Evolutionary conservation across 2,797 vertebrate species (phyloP).

Genomic region (Rhabdophis nuchalis): DNA sequence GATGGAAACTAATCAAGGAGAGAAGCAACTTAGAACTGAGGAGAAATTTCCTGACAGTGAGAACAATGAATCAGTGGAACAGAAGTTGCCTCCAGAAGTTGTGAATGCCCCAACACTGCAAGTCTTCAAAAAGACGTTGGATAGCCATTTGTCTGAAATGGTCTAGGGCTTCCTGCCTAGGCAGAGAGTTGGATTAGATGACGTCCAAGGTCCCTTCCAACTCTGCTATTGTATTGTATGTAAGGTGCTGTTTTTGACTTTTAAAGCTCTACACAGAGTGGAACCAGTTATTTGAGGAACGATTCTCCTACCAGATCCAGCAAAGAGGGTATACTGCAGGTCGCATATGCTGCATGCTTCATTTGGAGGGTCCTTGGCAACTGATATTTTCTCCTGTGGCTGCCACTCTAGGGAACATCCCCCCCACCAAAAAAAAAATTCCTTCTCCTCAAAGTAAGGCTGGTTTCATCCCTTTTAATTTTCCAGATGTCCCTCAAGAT

Average conservation of each 20-base stretch:
- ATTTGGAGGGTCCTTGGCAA: background rate
- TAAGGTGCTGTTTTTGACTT: background rate
- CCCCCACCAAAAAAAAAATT: background rate
- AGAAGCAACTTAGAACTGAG: no score
- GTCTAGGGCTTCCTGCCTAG: no score
- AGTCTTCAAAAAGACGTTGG: no score
- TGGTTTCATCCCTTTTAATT: background rate
- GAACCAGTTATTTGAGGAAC: background rate
- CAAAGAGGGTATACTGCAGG: background rate
- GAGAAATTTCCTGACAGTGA: no score
- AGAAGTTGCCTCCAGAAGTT: no score
- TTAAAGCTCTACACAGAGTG: background rate
- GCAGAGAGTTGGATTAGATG: no score
- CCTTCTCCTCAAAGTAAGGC: background rate
- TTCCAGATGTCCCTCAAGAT: background rate
- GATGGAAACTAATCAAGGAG: no score
- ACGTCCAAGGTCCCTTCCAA: no score
- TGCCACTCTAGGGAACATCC: background rate
- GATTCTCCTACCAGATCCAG: background rate
- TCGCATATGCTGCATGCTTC: background rate
- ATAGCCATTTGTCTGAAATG: no score
- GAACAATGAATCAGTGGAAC: no score
- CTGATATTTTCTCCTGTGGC: background rate
- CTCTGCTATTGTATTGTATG: no score
- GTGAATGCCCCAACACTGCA: no score